These are phyloP conservation scores for Haliclona indistincta DNA, from an alignment of 37 sponge, comb jelly and placozoan species.

Conservation along the genomic window DNA sequence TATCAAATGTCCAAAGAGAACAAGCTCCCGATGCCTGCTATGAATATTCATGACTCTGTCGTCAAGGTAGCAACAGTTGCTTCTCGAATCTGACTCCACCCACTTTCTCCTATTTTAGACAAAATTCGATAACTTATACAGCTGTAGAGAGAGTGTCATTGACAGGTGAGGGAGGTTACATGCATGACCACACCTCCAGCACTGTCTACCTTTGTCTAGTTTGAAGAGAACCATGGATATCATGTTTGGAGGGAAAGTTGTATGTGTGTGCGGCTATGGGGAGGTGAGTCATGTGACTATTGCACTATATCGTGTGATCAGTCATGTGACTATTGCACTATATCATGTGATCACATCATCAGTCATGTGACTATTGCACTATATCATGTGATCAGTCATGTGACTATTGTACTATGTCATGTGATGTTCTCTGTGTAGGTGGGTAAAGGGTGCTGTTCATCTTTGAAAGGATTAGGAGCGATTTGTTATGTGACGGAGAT, in stretches of 20 bases:
- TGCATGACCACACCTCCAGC: background rate
- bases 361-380: background rate
- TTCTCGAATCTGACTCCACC: background rate
- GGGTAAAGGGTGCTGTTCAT: conserved; percentile 85
- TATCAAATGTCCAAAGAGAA: conserved; percentile 83
- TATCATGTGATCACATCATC: no score
- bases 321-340: background rate
- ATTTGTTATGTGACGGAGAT: conserved; percentile 81
- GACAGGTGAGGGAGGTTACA: conserved; percentile 56
- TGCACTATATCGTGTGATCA: background rate
- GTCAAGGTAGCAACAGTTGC: conserved; percentile 55
- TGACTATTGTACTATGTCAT: background rate
- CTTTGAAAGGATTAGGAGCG: conserved; percentile 82
- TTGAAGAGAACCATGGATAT: conserved; percentile 79
- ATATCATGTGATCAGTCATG: background rate
- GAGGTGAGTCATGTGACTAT: conserved; percentile 57
- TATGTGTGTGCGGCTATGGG: conserved; percentile 86
- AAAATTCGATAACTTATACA: conserved; percentile 91
- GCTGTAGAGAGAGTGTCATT: conserved; percentile 78
- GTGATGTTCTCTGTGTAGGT: conserved; percentile 41
- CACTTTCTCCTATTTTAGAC: conserved; percentile 27
- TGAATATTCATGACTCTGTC: conserved; percentile 91
- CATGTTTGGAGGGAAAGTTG: conserved; percentile 85
- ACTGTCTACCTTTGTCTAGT: conserved; percentile 8
- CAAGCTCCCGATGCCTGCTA: conserved; percentile 82